Base-by-base conservation (phyloP, 2,888 invertebrate genomes). In the Campoplex nolae region DNA sequence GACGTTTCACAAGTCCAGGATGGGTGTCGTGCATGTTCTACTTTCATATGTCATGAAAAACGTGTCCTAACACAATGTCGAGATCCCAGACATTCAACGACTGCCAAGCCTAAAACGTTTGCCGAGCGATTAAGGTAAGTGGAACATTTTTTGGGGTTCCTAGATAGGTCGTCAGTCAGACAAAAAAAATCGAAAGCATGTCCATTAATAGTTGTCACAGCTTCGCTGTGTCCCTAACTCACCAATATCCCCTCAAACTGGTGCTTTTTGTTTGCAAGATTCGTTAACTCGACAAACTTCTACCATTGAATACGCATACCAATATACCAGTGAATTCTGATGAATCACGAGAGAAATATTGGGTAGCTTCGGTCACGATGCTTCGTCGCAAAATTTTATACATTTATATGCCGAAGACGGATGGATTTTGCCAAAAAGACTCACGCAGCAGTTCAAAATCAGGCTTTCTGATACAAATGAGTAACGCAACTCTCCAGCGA, bases 21-120 rank as follows among this genome's bases (percentile, higher is more conserved):
- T 13, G 70, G 45, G 28, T 23, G 35, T 80, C 71, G 28, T 48
- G 32, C 42, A 18, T 23, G 71, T 75, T 42, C 54, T 75, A 82
- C 68, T 58, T 68, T 82, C 28, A 45, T 56, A 11, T 68, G 35
- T 67, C 35, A n/a, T 67, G 18, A 48, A n/a, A 35, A 65, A 51
- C 48, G 32, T 38, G 18, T 42, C 76, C 16, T 35, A 35, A n/a
- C 48, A 38, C n/a, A 32, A 28, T 28, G 45, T 65, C 45, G 9
- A 48, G 35, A 23, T 65, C 28, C 48, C 76, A 35, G 48, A 35
- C 48, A 65, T 48, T 3, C 16, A n/a, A 7, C 62, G 32, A 65
- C 48, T 65, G 35, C 65, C 76, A n/a, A 48, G 18, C 67, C 54
- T 16, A 38, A 23, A 48, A 67, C 23, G 51, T 75, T 76, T 70